Base-by-base conservation (phyloP, 1,140 invertebrate genomes). In the Nebria ingens region DNA sequence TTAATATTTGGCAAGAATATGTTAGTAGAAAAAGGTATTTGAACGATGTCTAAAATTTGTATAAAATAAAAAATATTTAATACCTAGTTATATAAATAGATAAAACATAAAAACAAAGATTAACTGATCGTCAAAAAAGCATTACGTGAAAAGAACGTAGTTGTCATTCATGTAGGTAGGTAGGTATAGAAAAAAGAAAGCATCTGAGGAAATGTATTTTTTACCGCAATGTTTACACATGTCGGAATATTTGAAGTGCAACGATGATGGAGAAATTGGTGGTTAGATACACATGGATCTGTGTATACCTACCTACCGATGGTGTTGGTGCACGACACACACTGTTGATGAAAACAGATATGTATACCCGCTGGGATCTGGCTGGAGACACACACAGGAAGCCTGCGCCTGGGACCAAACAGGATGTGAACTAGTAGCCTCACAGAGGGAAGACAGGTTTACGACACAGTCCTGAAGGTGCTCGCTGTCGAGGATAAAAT, bases 221-320 rank as follows among this genome's bases (percentile, higher is more conserved):
- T 45, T 45, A 45, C 40, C 40, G 4, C 40, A 45, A 45, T 45
- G 40, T 45, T 45, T 45, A 45, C 40, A 45, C 40, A 45, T 45
- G 40, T 45, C 40, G 40, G 17, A 45, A 45, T 11, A 34, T 34
- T 34, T 34, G 25, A n/a, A 9, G 25, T 34, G n/a, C 6, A 9
- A n/a, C 25, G 25, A 34, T 34, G 25, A 34, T n/a, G 25, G 25
- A 34, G 25, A 34, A 34, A 34, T 34, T 34, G 25, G 6, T 34
- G 25, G n/a, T n/a, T n/a, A n/a, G n/a, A n/a, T n/a, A n/a, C n/a
- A n/a, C n/a, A n/a, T n/a, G n/a, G n/a, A n/a, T n/a, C n/a, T 34
- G 25, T 34, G 25, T 34, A 9, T 34, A 34, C n/a, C 25, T 6
- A n/a, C 25, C 6, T 34, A 34, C 6, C 6, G 25, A 34, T n/a